A percentile compares a stretch with the other conserved stretches of the same genome.
Conservation (phyloP, 1,140 invertebrate genomes). For the Palaemon carinicauda region DNA sequence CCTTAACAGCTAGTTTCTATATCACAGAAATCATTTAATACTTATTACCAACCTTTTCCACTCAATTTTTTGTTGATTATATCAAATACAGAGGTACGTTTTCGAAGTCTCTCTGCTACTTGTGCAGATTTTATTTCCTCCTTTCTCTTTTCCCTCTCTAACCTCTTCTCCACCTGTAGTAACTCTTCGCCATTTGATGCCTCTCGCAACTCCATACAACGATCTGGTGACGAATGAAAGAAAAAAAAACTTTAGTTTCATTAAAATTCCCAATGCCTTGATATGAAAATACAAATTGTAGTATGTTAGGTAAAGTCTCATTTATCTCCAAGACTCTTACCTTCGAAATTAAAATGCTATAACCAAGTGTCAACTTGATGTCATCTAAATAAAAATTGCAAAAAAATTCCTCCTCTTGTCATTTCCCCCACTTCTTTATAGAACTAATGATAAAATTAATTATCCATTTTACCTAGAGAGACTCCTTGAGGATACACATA, state of each 20-base stretch:
- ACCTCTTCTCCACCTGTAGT: constrained; percentile 75
- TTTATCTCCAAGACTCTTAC: no score
- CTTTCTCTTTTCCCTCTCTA: constrained; percentile 73
- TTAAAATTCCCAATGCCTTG: neutral
- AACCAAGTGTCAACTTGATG: no score
- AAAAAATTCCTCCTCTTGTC: no score
- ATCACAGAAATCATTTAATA: no score
- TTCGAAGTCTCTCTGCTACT: constrained; percentile 63
- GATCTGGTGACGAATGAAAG: constrained; percentile 33
- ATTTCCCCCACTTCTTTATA: no score
- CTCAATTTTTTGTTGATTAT: constrained; percentile 80
- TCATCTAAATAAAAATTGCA: no score
- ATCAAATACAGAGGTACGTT: constrained; percentile 73
- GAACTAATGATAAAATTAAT: no score
- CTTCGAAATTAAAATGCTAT: no score
- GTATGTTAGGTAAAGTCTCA: no score
- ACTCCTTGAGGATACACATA: constrained; percentile 80
- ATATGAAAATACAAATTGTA: constrained; percentile 17
- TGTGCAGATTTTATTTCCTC: constrained; percentile 67
- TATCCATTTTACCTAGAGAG: constrained; percentile 73
- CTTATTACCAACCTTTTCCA: constrained; percentile 63
- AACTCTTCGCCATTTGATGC: constrained; percentile 75
- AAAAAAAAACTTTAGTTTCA: neutral
- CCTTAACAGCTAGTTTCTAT: no score
- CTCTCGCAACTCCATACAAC: constrained; percentile 70